A percentile compares a stretch with the other conserved stretches of the same genome.
Conservation (phyloP, 2,797 vertebrate species). For the Sebastes diaconus region DNA sequence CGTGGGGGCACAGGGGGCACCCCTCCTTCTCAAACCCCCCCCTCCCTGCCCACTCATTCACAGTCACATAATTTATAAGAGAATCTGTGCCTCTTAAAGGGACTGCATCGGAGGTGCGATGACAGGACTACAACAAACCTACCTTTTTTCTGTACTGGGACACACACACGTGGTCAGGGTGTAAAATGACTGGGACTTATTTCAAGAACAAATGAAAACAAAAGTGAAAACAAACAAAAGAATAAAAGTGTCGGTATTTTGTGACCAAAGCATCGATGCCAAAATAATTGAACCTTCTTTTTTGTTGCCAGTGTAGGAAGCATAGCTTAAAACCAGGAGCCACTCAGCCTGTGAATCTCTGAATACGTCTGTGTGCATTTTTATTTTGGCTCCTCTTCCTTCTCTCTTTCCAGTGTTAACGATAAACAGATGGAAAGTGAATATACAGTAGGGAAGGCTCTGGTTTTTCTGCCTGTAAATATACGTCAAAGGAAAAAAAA, state of each 20-base stretch:
- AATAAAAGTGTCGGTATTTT: constrained; percentile 92
- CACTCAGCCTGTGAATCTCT: constrained; percentile 70
- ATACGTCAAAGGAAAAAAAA: constrained; percentile 65
- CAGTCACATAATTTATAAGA: constrained; percentile 89
- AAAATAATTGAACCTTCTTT: constrained; percentile 93
- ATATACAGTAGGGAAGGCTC: constrained; percentile 67
- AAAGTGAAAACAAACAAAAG: constrained; percentile 85
- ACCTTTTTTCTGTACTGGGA: constrained; percentile 95
- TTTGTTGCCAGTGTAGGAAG: constrained; percentile 79
- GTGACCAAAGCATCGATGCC: constrained; percentile 99
- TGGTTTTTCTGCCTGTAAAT: constrained; percentile 75
- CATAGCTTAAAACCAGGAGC: constrained; percentile 68
- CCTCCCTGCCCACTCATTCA: constrained; percentile 86
- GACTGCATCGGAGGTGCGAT: constrained; percentile 95
- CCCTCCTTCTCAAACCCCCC: constrained; percentile 48
- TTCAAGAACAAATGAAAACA: constrained; percentile 78
- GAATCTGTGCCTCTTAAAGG: constrained; percentile 86
- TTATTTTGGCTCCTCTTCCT: constrained; percentile 71
- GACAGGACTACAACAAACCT: constrained; percentile 99
- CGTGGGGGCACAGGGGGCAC: constrained; percentile 62
- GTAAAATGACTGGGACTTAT: constrained; percentile 78
- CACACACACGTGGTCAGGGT: constrained; percentile 81
- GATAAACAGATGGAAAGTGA: constrained; percentile 70
- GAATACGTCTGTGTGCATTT: constrained; percentile 66
- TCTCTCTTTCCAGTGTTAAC: constrained; percentile 64